These are phyloP conservation scores for Drosophila bunnanda DNA, from an alignment of 2,888 invertebrate species.

Conservation along the genomic window DNA sequence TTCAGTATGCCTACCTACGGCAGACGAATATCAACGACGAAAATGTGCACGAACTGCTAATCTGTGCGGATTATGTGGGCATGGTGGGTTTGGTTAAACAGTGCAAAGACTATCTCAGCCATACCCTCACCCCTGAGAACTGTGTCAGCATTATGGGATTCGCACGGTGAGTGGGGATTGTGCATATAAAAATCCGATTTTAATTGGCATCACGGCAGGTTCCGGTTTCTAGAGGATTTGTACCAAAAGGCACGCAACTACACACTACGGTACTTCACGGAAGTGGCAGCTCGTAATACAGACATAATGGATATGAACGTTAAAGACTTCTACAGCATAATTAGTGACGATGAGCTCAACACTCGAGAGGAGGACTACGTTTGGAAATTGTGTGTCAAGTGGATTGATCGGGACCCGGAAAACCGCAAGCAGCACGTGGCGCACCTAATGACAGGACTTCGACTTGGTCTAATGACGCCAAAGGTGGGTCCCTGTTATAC, in stretches of 20 bases:
- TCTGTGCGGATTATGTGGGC: conserved; percentile 94
- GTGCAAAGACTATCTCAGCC: conserved; percentile 91
- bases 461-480: conserved; percentile 93
- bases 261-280: conserved; percentile 91
- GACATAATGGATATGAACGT: conserved; percentile 90
- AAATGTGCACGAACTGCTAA: conserved; percentile 92
- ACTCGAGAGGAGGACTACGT: conserved; percentile 94
- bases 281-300: conserved; percentile 89
- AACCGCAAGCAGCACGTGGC: conserved; percentile 90
- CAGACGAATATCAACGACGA: conserved; percentile 90
- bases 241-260: conserved; percentile 89
- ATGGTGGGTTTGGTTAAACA: conserved; percentile 92
- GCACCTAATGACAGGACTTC: conserved; percentile 91
- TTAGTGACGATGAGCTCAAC: conserved; percentile 93
- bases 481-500: conserved; percentile 84
- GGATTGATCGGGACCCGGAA: conserved; percentile 93
- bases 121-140: conserved; percentile 90
- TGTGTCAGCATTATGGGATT: conserved; percentile 94
- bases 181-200: conserved; percentile 47
- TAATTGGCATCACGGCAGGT: conserved; percentile 65
- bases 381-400: conserved; percentile 93
- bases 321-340: conserved; percentile 90
- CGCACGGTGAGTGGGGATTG: conserved; percentile 87
- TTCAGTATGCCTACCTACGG: conserved; percentile 94
- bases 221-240: conserved; percentile 85